Evolutionary conservation across 2,888 invertebrate species (phyloP), one percentile per base, ranked within the genome.

Genomic region (Tetrapedia diversipes): DNA sequence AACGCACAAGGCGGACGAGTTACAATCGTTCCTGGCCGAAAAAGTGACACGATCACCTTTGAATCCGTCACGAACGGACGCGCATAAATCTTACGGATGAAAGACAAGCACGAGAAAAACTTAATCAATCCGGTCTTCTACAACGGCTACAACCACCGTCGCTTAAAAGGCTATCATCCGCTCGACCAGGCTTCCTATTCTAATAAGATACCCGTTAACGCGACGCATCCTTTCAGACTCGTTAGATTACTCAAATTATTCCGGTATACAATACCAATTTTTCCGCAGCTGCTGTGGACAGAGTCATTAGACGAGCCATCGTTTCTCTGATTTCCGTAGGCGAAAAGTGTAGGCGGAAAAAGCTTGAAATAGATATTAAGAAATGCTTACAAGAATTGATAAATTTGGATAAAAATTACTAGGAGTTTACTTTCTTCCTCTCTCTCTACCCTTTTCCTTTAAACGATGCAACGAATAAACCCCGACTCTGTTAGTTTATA

Each of bases 261-360:
- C 19, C 43, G 27, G 2, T 4, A 37, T 16, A 16, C 14, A 27
- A 3, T 14, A 59, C 14, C 41, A n/a, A 27, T 60, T 60, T 32
- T 29, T 10, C 10, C 37, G 24, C 8, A n/a, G n/a, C n/a, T n/a
- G n/a, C n/a, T n/a, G n/a, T n/a, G 7, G 19, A 19, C 34, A 4
- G 49, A 14, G n/a, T 24, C 60, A 24, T 51, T 54, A 41, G 39
- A 64, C 27, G 14, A 53, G 45, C 14, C 27, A 39, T 24, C 39
- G 45, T 70, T 63, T 63, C 61, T 54, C 49, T 45, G 39, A 66
- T 56, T 72, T 37, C 19, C 51, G n/a, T n/a, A n/a, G n/a, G n/a
- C n/a, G n/a, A n/a, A n/a, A n/a, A n/a, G n/a, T n/a, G n/a, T n/a
- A n/a, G n/a, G n/a, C n/a, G n/a, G n/a, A n/a, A n/a, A n/a, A n/a